Conservation (phyloP, 37 sponge, comb jelly and placozoan genomes). For the Mnemiopsis leidyi region DNA sequence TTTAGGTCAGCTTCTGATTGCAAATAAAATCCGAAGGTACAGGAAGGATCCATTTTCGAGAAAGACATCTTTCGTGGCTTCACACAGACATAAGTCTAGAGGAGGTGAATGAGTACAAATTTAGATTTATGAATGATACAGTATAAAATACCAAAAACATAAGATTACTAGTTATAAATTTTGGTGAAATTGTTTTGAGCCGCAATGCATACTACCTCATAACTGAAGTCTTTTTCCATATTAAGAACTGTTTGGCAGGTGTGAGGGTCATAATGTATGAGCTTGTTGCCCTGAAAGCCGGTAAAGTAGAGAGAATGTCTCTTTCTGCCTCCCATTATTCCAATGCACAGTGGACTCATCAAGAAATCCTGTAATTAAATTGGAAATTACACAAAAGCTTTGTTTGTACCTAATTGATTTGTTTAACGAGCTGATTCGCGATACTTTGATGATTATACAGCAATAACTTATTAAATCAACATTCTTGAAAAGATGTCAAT, state of each 20-base stretch:
- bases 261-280: conserved; percentile 96
- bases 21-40: conserved; percentile 84
- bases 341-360: conserved; percentile 81
- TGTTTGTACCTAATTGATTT: too few species aligned
- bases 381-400: too few species aligned
- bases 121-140: too few species aligned
- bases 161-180: background rate
- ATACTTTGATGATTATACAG: too few species aligned
- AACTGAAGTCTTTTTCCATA: background rate
- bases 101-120: too few species aligned
- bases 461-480: too few species aligned
- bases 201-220: too few species aligned
- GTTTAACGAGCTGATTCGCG: too few species aligned
- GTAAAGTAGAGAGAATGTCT: conserved; percentile 95
- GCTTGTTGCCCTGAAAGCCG: conserved; percentile 94
- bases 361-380: conserved; percentile 72
- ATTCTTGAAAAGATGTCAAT: too few species aligned
- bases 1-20: background rate
- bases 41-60: conserved; percentile 93
- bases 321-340: conserved; percentile 94
- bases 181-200: background rate
- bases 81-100: conserved; percentile 83
- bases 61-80: conserved; percentile 80
- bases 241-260: conserved; percentile 74
- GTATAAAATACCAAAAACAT: too few species aligned